These are phyloP conservation scores for Neotoma lepida DNA, from an alignment of 2,113 vertebrate species.

Conservation along the genomic window DNA sequence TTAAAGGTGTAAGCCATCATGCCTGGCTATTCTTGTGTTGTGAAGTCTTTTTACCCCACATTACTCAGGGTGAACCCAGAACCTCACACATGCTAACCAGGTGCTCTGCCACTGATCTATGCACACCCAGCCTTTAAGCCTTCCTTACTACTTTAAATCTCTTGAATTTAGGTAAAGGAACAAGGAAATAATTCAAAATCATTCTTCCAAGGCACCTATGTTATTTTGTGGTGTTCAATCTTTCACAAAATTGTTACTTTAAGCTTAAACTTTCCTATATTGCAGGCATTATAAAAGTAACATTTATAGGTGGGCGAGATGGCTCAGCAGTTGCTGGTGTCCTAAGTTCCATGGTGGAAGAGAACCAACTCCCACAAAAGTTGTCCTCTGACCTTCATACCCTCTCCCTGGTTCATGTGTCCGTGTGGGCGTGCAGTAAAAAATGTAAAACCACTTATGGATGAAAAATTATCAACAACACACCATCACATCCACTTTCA, in stretches of 20 bases:
- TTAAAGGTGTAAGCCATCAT: not conserved
- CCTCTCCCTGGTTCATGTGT: not conserved
- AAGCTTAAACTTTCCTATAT: not conserved
- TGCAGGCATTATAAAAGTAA: not conserved
- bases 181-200: not conserved
- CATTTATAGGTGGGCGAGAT: not conserved
- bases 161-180: not conserved
- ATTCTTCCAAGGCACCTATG: not conserved
- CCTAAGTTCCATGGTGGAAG: not conserved
- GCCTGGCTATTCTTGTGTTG: not conserved
- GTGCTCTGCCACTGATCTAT: not conserved
- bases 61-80: not conserved
- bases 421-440: not conserved
- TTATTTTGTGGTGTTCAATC: not conserved
- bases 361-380: not conserved
- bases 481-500: not conserved
- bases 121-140: not conserved
- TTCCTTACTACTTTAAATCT: not conserved
- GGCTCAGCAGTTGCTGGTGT: not conserved
- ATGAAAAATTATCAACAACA: not conserved
- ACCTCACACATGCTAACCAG: not conserved
- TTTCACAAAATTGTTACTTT: not conserved
- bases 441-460: not conserved
- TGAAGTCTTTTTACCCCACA: not conserved
- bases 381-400: not conserved